Evolutionary conservation across 2,888 invertebrate genomes (phyloP).

Genomic region (Caradrina kadenii): DNA sequence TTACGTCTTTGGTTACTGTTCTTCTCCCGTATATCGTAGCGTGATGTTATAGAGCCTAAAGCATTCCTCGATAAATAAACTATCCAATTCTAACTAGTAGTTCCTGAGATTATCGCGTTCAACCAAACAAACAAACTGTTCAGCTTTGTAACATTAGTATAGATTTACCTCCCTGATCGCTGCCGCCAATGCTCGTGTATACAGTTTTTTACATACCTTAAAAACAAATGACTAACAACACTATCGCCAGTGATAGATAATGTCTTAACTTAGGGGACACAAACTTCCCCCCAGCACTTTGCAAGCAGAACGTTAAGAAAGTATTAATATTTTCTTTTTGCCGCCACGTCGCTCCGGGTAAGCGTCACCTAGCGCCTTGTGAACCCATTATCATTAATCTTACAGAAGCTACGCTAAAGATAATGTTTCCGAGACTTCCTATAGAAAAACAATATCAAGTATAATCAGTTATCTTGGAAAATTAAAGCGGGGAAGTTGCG

Average conservation of each 20-base stretch:
- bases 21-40: no score
- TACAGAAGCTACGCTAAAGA: slow-evolving; percentile 79
- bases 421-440: slow-evolving; percentile 80
- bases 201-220: neutral
- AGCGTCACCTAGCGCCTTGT: slow-evolving; percentile 80
- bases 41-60: no score
- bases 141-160: no score
- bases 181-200: no score
- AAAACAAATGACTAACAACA: slow-evolving; percentile 6
- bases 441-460: slow-evolving; percentile 81
- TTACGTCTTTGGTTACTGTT: no score
- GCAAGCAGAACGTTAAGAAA: slow-evolving; percentile 68
- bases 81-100: no score
- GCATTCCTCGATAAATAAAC: no score
- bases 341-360: slow-evolving; percentile 66
- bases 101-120: no score
- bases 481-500: slow-evolving; percentile 66
- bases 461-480: slow-evolving; percentile 72
- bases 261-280: slow-evolving; percentile 40
- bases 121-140: no score
- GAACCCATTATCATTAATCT: slow-evolving; percentile 87
- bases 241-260: slow-evolving; percentile 39
- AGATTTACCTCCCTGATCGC: no score
- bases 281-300: slow-evolving; percentile 65
- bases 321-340: slow-evolving; percentile 80